Percentiles rank a stretch among this genome's conserved stretches.
Conservation (phyloP, 2,797 vertebrate genomes). For the Microhierax caerulescens region DNA sequence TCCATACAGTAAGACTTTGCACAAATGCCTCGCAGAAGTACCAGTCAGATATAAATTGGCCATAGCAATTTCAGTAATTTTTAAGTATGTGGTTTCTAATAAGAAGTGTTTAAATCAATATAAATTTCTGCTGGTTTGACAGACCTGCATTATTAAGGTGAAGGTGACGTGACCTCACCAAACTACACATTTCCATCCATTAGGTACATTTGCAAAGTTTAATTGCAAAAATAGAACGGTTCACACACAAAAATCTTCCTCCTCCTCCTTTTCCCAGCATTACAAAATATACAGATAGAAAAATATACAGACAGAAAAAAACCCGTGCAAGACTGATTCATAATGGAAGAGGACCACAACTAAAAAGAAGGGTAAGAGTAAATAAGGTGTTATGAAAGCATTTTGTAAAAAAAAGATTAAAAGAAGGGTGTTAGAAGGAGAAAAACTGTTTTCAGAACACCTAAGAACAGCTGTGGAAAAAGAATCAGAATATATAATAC, state of each 20-base stretch:
- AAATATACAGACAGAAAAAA: constrained; percentile 32
- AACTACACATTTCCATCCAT: background rate
- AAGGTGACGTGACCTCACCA: background rate
- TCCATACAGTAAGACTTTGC: background rate
- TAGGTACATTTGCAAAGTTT: background rate
- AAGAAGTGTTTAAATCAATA: background rate
- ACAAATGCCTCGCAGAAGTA: background rate
- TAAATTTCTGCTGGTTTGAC: background rate
- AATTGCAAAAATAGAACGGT: background rate
- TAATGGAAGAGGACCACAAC: constrained; percentile 78
- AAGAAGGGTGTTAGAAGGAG: background rate
- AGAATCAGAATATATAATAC: background rate
- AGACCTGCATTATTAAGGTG: background rate
- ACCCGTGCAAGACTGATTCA: constrained; percentile 81
- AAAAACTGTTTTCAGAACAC: background rate
- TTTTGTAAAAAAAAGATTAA: background rate
- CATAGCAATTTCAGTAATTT: background rate
- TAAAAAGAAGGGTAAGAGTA: constrained; percentile 57
- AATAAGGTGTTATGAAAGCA: background rate
- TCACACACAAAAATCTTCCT: background rate
- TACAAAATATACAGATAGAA: background rate
- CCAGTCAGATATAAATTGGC: background rate
- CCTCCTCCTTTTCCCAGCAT: background rate
- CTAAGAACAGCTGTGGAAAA: background rate
- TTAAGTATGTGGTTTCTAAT: background rate